These are phyloP conservation scores for Myzus persicae DNA, from an alignment of 1,140 invertebrate genomes.

Conservation along the genomic window DNA sequence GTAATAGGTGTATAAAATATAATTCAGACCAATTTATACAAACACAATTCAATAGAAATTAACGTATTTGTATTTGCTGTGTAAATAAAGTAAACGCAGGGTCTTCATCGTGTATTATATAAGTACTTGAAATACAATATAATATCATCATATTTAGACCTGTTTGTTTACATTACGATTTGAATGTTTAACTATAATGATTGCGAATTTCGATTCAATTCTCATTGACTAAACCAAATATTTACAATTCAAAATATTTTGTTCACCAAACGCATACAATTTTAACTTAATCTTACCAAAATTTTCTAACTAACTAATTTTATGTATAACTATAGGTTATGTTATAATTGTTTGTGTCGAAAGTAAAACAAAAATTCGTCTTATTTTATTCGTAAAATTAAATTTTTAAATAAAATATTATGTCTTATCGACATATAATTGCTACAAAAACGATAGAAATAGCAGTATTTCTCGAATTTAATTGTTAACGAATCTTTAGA, in stretches of 20 bases:
- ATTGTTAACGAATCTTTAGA: too few relatives aligned
- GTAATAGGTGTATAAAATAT: background rate
- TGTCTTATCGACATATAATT: background rate
- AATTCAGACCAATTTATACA: background rate
- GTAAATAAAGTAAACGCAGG: background rate
- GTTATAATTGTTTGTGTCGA: background rate
- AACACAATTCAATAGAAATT: background rate
- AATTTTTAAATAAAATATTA: too few relatives aligned
- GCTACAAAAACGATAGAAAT: background rate
- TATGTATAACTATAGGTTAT: too few relatives aligned
- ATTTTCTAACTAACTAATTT: background rate
- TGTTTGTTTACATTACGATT: background rate
- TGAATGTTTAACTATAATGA: background rate
- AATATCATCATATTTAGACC: background rate
- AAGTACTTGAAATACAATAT: background rate
- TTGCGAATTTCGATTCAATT: background rate
- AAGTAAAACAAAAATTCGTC: background rate
- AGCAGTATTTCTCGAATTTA: too few relatives aligned
- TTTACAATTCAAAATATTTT: background rate
- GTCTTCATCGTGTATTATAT: background rate
- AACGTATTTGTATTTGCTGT: background rate
- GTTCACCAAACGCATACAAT: background rate
- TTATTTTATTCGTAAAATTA: background rate
- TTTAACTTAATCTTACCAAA: background rate
- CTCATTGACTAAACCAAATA: background rate